phyloP scores from a whole-genome alignment of 53 echinoderm and acorn worm species.

The Paracentrotus lividus region DNA sequence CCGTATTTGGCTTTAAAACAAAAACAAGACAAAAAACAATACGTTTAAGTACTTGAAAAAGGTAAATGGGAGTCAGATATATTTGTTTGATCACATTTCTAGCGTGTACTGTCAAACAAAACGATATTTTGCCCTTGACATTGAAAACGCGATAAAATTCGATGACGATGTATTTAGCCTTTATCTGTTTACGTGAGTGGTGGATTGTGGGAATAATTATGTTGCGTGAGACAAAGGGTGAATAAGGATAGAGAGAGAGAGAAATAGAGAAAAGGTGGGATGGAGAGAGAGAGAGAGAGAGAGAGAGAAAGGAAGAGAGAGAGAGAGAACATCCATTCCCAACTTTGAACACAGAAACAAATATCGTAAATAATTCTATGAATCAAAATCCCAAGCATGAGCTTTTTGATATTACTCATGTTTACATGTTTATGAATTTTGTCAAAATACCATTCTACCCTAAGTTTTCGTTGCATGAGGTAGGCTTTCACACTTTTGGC shows the following conservation, averaged over 20 bases:
- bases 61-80: not conserved
- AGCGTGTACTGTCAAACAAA: not conserved
- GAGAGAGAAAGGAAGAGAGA: not conserved
- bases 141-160: not conserved
- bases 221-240: not conserved
- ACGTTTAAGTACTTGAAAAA: not conserved
- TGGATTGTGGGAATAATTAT: conserved; percentile 8
- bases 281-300: not conserved
- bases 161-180: not conserved
- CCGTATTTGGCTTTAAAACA: too few species aligned
- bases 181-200: not conserved
- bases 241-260: not conserved
- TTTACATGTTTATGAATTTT: too few species aligned
- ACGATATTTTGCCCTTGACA: not conserved
- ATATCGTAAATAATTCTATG: too few species aligned
- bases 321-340: too few species aligned
- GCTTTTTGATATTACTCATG: too few species aligned
- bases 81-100: not conserved
- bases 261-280: not conserved
- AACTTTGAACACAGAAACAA: too few species aligned
- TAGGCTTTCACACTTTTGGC: not conserved
- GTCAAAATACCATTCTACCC: too few species aligned
- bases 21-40: too few species aligned
- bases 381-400: too few species aligned
- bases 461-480: too few species aligned